Conservation (phyloP, 1,140 invertebrate species). For the Ctenoplectra terminalis region DNA sequence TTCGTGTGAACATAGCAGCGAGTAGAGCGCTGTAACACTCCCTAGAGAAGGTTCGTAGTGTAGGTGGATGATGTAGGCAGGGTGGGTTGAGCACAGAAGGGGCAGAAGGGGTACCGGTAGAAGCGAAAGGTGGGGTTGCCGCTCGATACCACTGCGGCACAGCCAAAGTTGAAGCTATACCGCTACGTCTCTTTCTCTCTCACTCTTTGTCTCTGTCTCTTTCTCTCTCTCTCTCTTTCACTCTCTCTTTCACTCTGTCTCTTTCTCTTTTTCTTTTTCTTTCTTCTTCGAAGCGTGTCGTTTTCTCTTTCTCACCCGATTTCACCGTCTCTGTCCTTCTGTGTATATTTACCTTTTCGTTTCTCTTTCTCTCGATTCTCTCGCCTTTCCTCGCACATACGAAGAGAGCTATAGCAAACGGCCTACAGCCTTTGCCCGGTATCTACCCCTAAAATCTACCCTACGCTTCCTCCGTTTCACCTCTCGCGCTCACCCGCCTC, state of each 20-base stretch:
- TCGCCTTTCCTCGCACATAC: slow-evolving; percentile 36
- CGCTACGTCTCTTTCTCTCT: slow-evolving; percentile 44
- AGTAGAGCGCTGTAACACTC: slow-evolving; percentile 66
- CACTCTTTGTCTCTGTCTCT: slow-evolving; percentile 17
- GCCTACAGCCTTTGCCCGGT: slow-evolving; percentile 68
- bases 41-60: slow-evolving; percentile 50
- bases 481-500: slow-evolving; percentile 34
- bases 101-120: slow-evolving; percentile 39
- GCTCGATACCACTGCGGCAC: slow-evolving; percentile 83
- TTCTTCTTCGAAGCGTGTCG: neutral
- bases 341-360: slow-evolving; percentile 44
- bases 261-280: too few relatives aligned
- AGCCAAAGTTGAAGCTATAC: slow-evolving; percentile 79
- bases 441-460: slow-evolving; percentile 70
- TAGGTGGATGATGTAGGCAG: slow-evolving; percentile 59
- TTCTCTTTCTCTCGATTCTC: slow-evolving; percentile 31
- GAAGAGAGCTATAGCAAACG: slow-evolving; percentile 67
- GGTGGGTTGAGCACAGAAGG: slow-evolving; percentile 54
- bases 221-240: too few relatives aligned
- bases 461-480: slow-evolving; percentile 35
- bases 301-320: slow-evolving; percentile 13
- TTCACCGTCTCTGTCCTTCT: slow-evolving; percentile 19
- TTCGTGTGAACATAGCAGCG: slow-evolving; percentile 63
- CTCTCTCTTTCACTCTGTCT: too few relatives aligned
- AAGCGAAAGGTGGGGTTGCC: slow-evolving; percentile 73